Evolutionary conservation across 2,113 vertebrate genomes (phyloP), one percentile per base, ranked within the genome.

Genomic region (Thunnus maccoyii): DNA sequence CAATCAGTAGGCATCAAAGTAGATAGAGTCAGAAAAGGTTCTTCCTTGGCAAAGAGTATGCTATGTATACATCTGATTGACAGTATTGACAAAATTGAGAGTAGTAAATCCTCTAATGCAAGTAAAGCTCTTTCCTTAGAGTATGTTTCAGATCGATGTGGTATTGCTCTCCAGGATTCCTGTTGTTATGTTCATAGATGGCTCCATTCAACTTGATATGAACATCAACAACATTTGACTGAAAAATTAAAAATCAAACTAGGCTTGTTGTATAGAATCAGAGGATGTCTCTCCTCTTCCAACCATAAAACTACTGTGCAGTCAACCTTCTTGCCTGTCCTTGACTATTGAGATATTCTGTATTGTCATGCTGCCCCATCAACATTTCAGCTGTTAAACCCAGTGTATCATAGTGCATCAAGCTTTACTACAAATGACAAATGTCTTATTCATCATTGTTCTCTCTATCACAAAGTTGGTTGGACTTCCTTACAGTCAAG

Each of bases 141-240:
- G 98, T 99, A 67, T 98, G 96, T 80, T 94, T 94, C 3, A 97
- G 90, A 14, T 93, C 88, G 47, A 99, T 74, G 5, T 89, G 84
- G 61, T 96, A 97, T 97, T 90, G 96, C 22, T 90, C 90, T 44
- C 72, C 72, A 20, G 91, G 72, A 79, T 92, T 89, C 67, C 36
- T 82, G 18, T 20, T 87, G 90, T 97, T 97, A 90, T 96, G 94
- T 3, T 95, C 92, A 76, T 93, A 96, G 20, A 98, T 79, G 16
- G 46, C 91, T 12, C 74, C 32, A 41, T 97, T 97, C 86, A 99
- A 94, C 41, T 96, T 95, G 0, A 86, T 92, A 63, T 97, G 97
- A 68, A 97, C 81, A 63, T 97, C 95, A 76, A 96, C 13, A 13
- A 99, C 61, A 18, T 84, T 65, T 91, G 95, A 90, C 97, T 98